phyloP scores from a whole-genome alignment of 2,797 vertebrate genomes.

The Neosilurus mollespiculum region DNA sequence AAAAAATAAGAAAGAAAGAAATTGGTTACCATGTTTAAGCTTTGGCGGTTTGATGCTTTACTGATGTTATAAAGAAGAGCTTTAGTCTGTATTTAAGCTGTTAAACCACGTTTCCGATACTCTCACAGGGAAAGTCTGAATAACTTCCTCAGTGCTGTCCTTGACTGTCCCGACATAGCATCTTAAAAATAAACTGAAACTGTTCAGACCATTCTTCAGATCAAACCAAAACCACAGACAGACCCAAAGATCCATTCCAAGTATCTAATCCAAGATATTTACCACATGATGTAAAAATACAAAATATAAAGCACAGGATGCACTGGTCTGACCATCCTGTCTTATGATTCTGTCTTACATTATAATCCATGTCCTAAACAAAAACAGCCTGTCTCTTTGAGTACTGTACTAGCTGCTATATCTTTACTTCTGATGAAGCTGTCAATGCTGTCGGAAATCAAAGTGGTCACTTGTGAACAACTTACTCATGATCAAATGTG shows the following conservation, averaged over 20 bases:
- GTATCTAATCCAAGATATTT: neutral
- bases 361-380: neutral
- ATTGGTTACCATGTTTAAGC: slow-evolving; percentile 10
- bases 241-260: neutral
- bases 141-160: slow-evolving; percentile 1
- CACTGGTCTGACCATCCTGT: neutral
- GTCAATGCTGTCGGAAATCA: neutral
- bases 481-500: neutral
- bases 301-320: neutral
- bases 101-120: neutral
- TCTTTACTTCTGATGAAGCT: neutral
- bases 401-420: neutral
- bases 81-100: slow-evolving; percentile 16
- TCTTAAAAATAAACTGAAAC: neutral
- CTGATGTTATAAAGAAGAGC: slow-evolving; percentile 3
- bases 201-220: neutral
- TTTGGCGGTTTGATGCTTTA: slow-evolving; percentile 3
- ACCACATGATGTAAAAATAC: neutral
- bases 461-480: neutral
- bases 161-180: neutral
- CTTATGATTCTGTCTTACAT: neutral
- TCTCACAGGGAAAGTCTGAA: slow-evolving; percentile 1
- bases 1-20: neutral
- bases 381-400: neutral
- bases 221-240: slow-evolving; percentile 1